Base-by-base conservation (phyloP, 2,797 vertebrate species). In the Pterois miles region DNA sequence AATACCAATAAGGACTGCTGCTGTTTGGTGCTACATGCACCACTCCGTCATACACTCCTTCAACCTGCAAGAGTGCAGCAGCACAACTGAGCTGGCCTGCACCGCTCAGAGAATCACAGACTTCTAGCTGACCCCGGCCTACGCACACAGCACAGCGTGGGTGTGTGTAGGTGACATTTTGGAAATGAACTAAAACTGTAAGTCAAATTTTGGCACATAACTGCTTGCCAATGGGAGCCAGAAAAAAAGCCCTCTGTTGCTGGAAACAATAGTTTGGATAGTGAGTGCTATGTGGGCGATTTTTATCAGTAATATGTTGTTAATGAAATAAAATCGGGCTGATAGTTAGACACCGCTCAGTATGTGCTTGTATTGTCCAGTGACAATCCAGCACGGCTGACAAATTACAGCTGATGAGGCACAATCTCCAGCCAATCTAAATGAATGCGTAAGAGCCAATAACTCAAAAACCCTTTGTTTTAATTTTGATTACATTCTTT, bases 1-100 rank as follows among this genome's bases (percentile, higher is more conserved):
- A 86, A 82, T 95, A 96, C 73, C 95, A 77, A 74, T 65, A 96
- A 93, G 75, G 94, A 96, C 78, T 96, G 96, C 95, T 84, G 81
- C 87, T 91, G 91, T 72, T 93, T 96, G 96, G 90, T 94, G 82
- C 66, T 96, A 96, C 81, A 94, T 96, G 78, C 95, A 93, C 34
- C 96, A 95, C 75, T 96, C 94, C 76, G 27, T 96, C 29, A 89
- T 96, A 53, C 89, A 84, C 7, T 92, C 90, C 67, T 91, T 93
- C 91, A 97, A 96, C 90, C 94, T 97, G 79, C 89, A 97, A 59
- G 95, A 95, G 80, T 93, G 94, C 2, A 91, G 93, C 71, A 95
- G 88, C 77, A 81, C 86, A 34, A 89, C 88, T 6, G 95, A 96
- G 68, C 90, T 96, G 76, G 95, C 96, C 12, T 33, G 89, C 2